These are phyloP conservation scores for Hirtodrosophila confusa DNA, from an alignment of 2,888 invertebrate genomes.

Conservation along the genomic window DNA sequence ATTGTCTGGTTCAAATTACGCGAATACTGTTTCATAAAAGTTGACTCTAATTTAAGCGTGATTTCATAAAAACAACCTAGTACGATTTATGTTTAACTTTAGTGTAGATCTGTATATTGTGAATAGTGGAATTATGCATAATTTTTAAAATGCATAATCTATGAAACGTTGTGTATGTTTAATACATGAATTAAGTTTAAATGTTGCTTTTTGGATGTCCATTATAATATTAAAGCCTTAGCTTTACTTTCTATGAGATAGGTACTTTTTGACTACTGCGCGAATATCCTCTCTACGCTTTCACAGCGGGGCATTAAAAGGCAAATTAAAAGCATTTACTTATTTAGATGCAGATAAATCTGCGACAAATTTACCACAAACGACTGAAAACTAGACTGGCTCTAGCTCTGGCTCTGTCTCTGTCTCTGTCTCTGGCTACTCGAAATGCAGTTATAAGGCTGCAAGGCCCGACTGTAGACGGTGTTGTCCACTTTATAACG, in stretches of 20 bases:
- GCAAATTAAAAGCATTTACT: conserved; percentile 50
- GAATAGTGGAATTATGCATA: too few relatives aligned
- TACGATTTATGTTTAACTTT: too few relatives aligned
- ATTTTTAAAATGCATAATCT: too few relatives aligned
- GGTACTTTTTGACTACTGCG: not conserved
- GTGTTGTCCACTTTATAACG: conserved; percentile 38
- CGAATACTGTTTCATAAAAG: too few relatives aligned
- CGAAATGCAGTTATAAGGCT: conserved; percentile 41
- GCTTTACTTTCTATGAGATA: conserved; percentile 4
- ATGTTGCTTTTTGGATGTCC: too few relatives aligned
- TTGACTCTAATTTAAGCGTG: too few relatives aligned
- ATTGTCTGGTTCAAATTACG: too few relatives aligned
- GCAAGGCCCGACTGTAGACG: conserved; percentile 16
- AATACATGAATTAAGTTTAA: too few relatives aligned
- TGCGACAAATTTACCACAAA: conserved; percentile 54
- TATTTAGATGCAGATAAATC: conserved; percentile 37
- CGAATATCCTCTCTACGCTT: conserved; percentile 29
- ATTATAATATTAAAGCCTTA: too few relatives aligned
- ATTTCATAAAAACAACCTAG: too few relatives aligned
- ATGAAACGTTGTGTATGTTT: not conserved
- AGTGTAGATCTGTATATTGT: too few relatives aligned
- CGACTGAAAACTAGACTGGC: conserved; percentile 14
- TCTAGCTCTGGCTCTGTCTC: conserved; percentile 1
- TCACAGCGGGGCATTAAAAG: conserved; percentile 25
- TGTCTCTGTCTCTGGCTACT: not conserved